A percentile compares a stretch with the other conserved stretches of the same genome.
These are phyloP conservation scores for Pherbina coryleti DNA, from an alignment of 2,888 invertebrate genomes.

Conservation along the genomic window DNA sequence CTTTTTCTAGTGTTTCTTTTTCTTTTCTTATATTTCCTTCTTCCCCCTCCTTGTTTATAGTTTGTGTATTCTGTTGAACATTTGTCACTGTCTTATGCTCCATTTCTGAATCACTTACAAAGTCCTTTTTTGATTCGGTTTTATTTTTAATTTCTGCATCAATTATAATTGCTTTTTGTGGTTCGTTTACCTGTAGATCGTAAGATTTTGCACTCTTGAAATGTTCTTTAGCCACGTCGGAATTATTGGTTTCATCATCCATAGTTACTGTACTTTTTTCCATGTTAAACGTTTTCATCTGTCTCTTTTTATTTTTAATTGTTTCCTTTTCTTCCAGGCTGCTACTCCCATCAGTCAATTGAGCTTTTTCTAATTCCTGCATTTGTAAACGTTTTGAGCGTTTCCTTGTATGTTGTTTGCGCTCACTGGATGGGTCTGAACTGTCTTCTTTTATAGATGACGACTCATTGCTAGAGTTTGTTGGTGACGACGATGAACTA, in stretches of 20 bases:
- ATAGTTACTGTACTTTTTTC: neutral
- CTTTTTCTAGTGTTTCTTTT: no score
- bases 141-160: no score
- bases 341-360: neutral
- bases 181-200: neutral
- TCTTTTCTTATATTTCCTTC: no score
- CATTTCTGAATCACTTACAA: no score
- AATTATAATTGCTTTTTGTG: no score
- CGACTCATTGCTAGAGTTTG: constrained; percentile 5
- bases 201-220: neutral
- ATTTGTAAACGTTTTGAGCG: constrained; percentile 43
- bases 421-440: neutral
- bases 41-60: no score
- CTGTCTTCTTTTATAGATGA: neutral
- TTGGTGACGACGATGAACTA: constrained; percentile 12
- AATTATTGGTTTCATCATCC: neutral
- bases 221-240: neutral
- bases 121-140: no score
- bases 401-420: constrained; percentile 27
- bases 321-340: neutral
- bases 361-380: constrained; percentile 14
- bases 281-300: neutral
- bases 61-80: no score
- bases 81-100: no score
- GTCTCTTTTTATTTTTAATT: constrained; percentile 2